A percentile compares a stretch with the other conserved stretches of the same genome.
phyloP scores from a whole-genome alignment of 2,113 vertebrate species.

The Mus musculus region DNA sequence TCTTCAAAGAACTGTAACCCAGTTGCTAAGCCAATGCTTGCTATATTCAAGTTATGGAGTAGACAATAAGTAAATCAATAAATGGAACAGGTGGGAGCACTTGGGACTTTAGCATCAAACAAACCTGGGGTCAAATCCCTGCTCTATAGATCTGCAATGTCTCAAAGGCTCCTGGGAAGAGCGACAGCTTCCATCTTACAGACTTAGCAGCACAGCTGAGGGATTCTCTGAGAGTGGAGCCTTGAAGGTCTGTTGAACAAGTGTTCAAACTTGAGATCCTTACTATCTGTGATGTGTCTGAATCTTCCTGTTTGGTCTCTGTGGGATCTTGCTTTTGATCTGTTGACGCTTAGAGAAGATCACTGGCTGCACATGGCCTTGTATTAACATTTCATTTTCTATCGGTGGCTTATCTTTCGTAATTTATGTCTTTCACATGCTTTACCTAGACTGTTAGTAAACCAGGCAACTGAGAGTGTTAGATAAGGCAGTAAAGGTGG shows the following conservation, averaged over 20 bases:
- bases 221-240: not conserved
- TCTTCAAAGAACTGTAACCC: not conserved
- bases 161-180: not conserved
- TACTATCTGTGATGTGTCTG: not conserved
- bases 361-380: not conserved
- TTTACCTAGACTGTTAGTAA: constrained; percentile 35
- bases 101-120: not conserved
- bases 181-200: not conserved
- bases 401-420: not conserved
- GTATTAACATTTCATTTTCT: not conserved
- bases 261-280: not conserved
- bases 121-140: not conserved
- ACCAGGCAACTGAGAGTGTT: not conserved
- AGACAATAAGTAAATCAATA: not conserved
- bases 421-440: constrained; percentile 17
- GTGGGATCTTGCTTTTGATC: not conserved
- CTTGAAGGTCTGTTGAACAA: not conserved
- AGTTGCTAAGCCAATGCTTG: not conserved
- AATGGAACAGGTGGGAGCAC: not conserved
- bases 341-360: not conserved
- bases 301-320: not conserved
- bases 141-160: not conserved
- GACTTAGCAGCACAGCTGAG: not conserved
- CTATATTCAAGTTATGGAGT: not conserved
- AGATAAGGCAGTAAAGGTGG: constrained; percentile 1